Evolutionary conservation across 2,797 vertebrate species (phyloP).

Genomic region (Tiaroga cobitis): DNA sequence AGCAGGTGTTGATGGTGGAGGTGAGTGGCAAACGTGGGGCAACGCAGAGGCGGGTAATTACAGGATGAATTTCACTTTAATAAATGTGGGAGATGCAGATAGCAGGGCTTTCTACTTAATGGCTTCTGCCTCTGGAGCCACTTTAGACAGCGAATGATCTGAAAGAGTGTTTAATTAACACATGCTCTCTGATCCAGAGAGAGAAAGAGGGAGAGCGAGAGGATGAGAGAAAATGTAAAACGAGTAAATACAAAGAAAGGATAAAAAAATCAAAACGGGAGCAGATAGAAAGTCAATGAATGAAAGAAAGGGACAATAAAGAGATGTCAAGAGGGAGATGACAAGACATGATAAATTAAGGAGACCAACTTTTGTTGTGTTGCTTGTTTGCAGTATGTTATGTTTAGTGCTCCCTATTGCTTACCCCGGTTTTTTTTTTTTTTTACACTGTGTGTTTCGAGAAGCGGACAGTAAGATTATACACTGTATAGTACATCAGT

Average conservation of each 20-base stretch:
- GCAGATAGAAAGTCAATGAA: not conserved
- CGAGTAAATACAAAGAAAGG: conserved; percentile 18
- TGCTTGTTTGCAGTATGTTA: too few relatives aligned
- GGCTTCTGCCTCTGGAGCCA: conserved; percentile 85
- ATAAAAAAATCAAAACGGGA: conserved; percentile 54
- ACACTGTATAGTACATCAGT: too few relatives aligned
- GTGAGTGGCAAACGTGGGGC: conserved; percentile 89
- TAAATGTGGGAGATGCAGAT: conserved; percentile 96
- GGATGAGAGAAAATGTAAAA: conserved; percentile 60
- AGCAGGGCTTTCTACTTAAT: conserved; percentile 85
- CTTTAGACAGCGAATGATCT: conserved; percentile 90
- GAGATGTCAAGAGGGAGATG: not conserved
- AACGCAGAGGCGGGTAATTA: conserved; percentile 88
- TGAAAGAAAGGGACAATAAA: not conserved
- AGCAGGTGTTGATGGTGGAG: conserved; percentile 90
- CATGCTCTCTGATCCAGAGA: conserved; percentile 85
- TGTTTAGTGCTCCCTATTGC: not conserved
- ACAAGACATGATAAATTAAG: not conserved
- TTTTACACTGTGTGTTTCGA: too few relatives aligned
- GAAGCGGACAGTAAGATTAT: too few relatives aligned
- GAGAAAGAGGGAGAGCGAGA: conserved; percentile 71
- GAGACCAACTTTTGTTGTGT: not conserved
- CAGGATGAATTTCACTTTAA: conserved; percentile 95
- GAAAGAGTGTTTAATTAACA: conserved; percentile 96
- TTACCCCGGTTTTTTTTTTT: too few relatives aligned